Evolutionary conservation across 23 tunicate species (phyloP).

Genomic region (Ascidia mentula): DNA sequence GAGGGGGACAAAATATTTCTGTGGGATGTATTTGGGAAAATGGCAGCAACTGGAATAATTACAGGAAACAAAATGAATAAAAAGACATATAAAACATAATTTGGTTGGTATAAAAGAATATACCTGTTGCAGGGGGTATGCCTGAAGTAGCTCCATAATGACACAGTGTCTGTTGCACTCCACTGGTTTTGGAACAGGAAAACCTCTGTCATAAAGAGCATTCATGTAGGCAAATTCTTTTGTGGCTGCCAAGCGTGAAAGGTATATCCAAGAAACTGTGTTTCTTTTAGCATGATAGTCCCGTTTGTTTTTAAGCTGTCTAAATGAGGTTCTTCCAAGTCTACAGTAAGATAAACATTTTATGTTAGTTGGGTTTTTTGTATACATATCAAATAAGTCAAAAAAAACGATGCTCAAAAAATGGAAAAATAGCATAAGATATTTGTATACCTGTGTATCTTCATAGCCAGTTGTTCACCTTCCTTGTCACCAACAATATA

Average conservation of each 20-base stretch:
- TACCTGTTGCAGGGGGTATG: constrained; percentile 93
- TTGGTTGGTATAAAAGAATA: no score
- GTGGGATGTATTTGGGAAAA: no score
- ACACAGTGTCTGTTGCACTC: constrained; percentile 93
- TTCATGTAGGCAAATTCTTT: constrained; percentile 96
- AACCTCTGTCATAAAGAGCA: constrained; percentile 67
- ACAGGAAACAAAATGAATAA: no score
- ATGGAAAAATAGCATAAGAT: no score
- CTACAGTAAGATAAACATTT: no score
- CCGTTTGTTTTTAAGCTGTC: constrained; percentile 91
- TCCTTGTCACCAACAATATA: constrained; percentile 69
- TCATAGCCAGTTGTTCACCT: constrained; percentile 71
- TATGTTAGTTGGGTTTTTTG: no score
- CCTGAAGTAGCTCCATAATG: constrained; percentile 83
- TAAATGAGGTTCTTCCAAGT: constrained; percentile 88
- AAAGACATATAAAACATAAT: no score
- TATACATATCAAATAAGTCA: no score
- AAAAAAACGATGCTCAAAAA: no score
- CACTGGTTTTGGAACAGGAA: constrained; percentile 94
- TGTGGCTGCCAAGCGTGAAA: constrained; percentile 88
- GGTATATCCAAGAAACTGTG: constrained; percentile 78
- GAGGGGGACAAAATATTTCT: no score
- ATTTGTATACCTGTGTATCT: constrained; percentile 75
- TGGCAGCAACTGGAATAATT: no score
- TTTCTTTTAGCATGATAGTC: constrained; percentile 80